Conservation (phyloP, 2,113 vertebrate genomes). For the Mesembrinibis cayennensis region DNA sequence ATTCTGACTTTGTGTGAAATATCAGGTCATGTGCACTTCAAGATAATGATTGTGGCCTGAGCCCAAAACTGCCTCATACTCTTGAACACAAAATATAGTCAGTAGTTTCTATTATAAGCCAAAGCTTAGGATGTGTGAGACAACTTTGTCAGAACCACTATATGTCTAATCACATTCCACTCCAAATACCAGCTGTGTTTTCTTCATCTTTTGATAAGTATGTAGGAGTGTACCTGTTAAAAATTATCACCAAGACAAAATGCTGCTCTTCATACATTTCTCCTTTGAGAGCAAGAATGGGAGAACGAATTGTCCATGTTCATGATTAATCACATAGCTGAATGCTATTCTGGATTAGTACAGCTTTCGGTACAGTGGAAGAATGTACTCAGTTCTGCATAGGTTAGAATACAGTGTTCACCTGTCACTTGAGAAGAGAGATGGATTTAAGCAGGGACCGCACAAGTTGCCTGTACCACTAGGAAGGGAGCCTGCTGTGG, state of each 20-base stretch:
- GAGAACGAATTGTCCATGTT: neutral
- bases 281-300: neutral
- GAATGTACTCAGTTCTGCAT: neutral
- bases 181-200: neutral
- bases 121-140: neutral
- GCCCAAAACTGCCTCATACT: neutral
- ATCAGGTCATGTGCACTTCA: neutral
- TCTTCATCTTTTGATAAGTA: neutral
- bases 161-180: neutral
- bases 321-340: neutral
- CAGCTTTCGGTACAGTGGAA: neutral
- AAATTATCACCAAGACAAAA: neutral
- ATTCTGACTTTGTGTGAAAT: neutral
- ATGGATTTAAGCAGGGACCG: neutral
- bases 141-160: neutral
- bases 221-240: neutral
- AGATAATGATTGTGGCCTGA: neutral
- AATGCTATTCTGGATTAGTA: neutral
- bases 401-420: neutral
- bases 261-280: neutral
- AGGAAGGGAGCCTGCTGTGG: neutral
- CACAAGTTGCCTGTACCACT: neutral
- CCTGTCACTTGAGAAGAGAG: neutral
- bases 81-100: neutral
- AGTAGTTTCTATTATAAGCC: neutral